Evolutionary conservation across 2,113 vertebrate genomes (phyloP).

Genomic region (Coracopsis vasa): DNA sequence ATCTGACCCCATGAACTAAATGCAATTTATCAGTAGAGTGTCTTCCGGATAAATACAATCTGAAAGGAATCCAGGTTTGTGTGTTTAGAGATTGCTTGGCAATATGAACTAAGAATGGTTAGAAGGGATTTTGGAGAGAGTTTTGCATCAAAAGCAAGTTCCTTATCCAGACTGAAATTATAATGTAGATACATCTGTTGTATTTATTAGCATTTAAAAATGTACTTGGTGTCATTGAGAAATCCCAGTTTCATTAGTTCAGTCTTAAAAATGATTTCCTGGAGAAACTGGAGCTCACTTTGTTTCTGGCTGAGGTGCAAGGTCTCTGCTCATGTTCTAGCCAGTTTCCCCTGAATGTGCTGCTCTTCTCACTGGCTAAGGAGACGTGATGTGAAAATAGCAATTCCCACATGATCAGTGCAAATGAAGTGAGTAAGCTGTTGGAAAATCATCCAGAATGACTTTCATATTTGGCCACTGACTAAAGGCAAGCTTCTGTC

Average conservation of each 20-base stretch:
- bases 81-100: not conserved
- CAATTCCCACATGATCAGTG: not conserved
- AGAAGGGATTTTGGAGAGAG: not conserved
- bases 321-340: rapidly evolving
- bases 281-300: not conserved
- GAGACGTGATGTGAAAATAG: not conserved
- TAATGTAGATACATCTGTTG: not conserved
- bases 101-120: not conserved
- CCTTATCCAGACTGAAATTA: not conserved
- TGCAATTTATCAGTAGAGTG: not conserved
- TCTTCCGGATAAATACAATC: not conserved
- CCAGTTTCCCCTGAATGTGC: not conserved
- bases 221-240: not conserved
- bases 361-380: not conserved
- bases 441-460: not conserved
- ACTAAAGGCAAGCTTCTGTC: not conserved
- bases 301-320: not conserved
- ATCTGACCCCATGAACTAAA: not conserved
- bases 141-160: not conserved
- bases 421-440: not conserved
- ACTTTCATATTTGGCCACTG: not conserved
- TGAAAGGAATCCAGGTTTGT: not conserved
- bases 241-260: not conserved
- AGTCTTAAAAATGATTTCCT: not conserved
- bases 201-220: not conserved